These are phyloP conservation scores for Aporophyla lueneburgensis DNA, from an alignment of 2,888 invertebrate genomes.

Conservation along the genomic window DNA sequence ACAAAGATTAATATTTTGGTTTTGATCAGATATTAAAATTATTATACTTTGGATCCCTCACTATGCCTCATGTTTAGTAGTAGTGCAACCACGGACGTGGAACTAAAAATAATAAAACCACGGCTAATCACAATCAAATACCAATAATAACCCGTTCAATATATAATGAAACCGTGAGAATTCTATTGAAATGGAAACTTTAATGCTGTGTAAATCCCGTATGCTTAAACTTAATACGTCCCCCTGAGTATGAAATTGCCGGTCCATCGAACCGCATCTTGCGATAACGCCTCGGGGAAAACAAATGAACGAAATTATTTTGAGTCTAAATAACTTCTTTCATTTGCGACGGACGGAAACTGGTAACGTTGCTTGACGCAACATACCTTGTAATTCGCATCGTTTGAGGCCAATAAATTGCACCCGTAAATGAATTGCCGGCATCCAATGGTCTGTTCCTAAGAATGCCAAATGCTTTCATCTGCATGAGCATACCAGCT, in stretches of 20 bases:
- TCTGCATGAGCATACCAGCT: neutral
- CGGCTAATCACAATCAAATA: neutral
- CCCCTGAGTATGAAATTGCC: neutral
- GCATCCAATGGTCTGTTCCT: neutral
- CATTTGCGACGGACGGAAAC: neutral
- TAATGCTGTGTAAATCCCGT: neutral
- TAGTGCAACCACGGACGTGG: neutral
- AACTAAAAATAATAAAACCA: slow-evolving; percentile 12
- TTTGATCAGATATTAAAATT: too few relatives aligned
- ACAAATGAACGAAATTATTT: neutral
- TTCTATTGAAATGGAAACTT: neutral
- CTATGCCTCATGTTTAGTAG: neutral
- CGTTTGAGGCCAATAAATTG: neutral
- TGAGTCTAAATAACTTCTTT: neutral
- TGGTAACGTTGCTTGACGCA: neutral
- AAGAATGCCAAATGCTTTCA: neutral
- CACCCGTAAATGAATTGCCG: neutral
- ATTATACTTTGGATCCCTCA: neutral
- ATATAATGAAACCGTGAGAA: neutral
- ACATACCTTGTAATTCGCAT: neutral
- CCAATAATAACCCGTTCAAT: neutral
- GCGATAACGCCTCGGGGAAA: neutral
- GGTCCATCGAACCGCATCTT: neutral
- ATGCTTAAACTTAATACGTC: neutral
- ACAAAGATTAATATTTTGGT: too few relatives aligned